A percentile compares a stretch with the other conserved stretches of the same genome.
These are phyloP conservation scores for Mobula hypostoma DNA, from an alignment of 2,113 vertebrate genomes.

Conservation along the genomic window DNA sequence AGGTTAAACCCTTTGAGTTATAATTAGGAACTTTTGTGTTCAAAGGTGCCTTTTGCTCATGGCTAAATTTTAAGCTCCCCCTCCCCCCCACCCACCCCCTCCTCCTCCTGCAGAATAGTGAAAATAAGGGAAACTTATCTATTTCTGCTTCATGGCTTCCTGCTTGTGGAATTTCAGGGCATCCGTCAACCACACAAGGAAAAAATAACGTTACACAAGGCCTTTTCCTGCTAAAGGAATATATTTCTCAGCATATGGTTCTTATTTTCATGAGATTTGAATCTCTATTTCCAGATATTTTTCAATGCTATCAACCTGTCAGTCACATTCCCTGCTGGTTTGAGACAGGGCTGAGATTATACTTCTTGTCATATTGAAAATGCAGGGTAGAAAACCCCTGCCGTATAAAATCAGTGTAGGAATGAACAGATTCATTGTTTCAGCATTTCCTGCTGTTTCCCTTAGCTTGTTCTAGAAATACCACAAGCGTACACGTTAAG, in stretches of 20 bases:
- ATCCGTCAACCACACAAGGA: background rate
- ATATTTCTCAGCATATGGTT: constrained; percentile 4
- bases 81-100: too few relatives aligned
- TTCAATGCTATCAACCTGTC: constrained; percentile 13
- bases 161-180: background rate
- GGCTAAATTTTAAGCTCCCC: background rate
- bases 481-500: background rate
- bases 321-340: constrained; percentile 16
- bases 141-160: background rate
- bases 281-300: background rate
- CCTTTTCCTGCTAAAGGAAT: background rate
- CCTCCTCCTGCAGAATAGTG: too few relatives aligned
- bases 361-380: constrained; percentile 5
- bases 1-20: background rate
- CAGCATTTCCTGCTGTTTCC: background rate
- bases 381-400: background rate
- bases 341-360: background rate
- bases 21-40: background rate
- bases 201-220: background rate
- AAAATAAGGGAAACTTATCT: background rate
- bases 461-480: constrained; percentile 13
- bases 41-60: background rate
- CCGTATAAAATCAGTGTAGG: background rate
- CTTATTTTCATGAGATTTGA: background rate
- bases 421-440: constrained; percentile 36